Evolutionary conservation across 2,888 invertebrate genomes (phyloP), one percentile per base, ranked within the genome.

Genomic region (Liposcelis brunnea): DNA sequence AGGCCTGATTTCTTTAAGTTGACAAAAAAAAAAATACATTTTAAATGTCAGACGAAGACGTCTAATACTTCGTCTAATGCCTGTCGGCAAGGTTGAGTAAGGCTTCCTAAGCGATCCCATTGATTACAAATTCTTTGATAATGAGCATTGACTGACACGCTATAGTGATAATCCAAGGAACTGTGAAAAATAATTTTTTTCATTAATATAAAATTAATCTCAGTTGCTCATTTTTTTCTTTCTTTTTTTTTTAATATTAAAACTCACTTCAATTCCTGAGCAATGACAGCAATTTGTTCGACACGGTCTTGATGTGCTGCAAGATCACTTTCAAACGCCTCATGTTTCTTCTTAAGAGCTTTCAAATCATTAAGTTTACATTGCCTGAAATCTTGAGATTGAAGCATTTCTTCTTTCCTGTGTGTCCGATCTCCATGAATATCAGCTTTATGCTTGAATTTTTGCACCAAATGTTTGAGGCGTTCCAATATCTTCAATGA

Each of bases 241-340:
- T 35, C 46, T 3, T n/a, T n/a, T n/a, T 10, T n/a, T 32, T 32
- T 11, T 6, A 46, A n/a, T n/a, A n/a, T 43, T 38, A 46, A 37
- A 19, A 64, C 75, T 70, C 67, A 94, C 94, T 97, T 97, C 55
- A 99, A 77, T 68, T 98, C 98, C 68, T 95, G 93, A 56, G 98
- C 98, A 64, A 98, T 99, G 58, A 95, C 95, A 49, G 95, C 97
- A 62, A 98, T 98, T 69, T 98, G 98, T 67, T 99, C 98, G 46
- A 99, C 98, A 56, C 98, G 82, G 71, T 98, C 98, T 66, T 98
- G 97, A 68, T 98, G 98, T 46, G 97, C 97, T 53, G 95, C 94
- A 61, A 99, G 75, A 68, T 99, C 98, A 46, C 91, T 91, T 68
- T 99, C 98, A 67, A 99, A 99, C 40, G 98, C 98, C 67, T 98